A percentile compares a stretch with the other conserved stretches of the same genome.
Evolutionary conservation across 1,140 invertebrate genomes (phyloP).

Genomic region (Aphidius gifuensis): DNA sequence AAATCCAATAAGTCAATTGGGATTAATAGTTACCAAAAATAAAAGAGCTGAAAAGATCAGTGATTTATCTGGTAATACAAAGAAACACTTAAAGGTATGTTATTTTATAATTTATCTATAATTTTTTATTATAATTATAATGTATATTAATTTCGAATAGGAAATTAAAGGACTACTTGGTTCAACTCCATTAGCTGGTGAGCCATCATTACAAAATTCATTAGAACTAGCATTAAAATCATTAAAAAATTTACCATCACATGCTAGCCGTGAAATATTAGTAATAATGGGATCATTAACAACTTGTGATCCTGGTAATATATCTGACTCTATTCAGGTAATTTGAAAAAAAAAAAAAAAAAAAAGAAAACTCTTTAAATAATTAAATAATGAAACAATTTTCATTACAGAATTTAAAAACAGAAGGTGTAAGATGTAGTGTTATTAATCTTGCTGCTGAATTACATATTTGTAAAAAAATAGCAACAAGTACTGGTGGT

Average conservation of each 20-base stretch:
- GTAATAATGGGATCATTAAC: constrained; percentile 91
- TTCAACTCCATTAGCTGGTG: constrained; percentile 67
- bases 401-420: constrained; percentile 62
- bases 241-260: constrained; percentile 85
- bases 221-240: constrained; percentile 83
- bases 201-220: constrained; percentile 93
- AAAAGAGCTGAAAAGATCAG: constrained; percentile 91
- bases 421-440: constrained; percentile 80
- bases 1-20: constrained; percentile 97
- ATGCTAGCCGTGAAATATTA: constrained; percentile 91
- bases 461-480: constrained; percentile 81
- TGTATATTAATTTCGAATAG: constrained; percentile 32
- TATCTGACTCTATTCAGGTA: constrained; percentile 81
- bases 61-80: constrained; percentile 82
- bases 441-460: constrained; percentile 95
- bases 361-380: not conserved
- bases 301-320: constrained; percentile 94
- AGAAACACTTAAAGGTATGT: constrained; percentile 72
- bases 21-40: constrained; percentile 86
- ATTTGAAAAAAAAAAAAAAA: not conserved
- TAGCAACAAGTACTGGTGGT: constrained; percentile 82
- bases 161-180: constrained; percentile 51
- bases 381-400: constrained; percentile 18
- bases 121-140: constrained; percentile 1
- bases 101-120: constrained; percentile 2